Evolutionary conservation across 2,888 invertebrate species (phyloP).

Genomic region (Drosophila affinis): DNA sequence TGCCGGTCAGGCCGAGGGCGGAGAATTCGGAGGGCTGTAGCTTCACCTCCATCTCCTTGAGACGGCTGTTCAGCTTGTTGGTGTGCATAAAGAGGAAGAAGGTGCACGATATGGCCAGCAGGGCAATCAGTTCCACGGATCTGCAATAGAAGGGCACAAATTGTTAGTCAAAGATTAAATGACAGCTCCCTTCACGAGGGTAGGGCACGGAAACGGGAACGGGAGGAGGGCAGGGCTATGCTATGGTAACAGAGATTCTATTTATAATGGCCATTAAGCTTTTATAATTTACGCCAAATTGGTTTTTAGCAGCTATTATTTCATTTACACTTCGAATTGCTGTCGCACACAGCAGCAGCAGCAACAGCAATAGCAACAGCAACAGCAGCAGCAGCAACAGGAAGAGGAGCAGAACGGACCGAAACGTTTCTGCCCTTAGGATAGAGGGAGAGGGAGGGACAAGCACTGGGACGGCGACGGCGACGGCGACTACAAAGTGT

Average conservation of each 20-base stretch:
- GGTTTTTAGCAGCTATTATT: constrained; percentile 77
- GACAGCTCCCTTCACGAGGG: constrained; percentile 11
- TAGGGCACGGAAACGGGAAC: too few relatives aligned
- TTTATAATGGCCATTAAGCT: constrained; percentile 55
- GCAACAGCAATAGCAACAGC: too few relatives aligned
- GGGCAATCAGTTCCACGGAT: constrained; percentile 92
- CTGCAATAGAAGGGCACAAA: constrained; percentile 85
- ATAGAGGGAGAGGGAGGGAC: background rate
- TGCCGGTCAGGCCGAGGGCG: constrained; percentile 83
- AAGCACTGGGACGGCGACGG: background rate
- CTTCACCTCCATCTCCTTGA: constrained; percentile 91
- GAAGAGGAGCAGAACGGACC: background rate
- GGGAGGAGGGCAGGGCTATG: background rate
- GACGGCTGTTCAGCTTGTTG: constrained; percentile 90
- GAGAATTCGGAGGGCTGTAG: constrained; percentile 87
- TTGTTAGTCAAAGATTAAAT: background rate
- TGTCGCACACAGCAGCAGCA: constrained; percentile 58
- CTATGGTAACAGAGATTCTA: constrained; percentile 11
- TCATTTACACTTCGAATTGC: constrained; percentile 73
- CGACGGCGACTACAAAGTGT: constrained; percentile 64
- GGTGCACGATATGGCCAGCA: constrained; percentile 92
- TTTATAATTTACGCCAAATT: constrained; percentile 73
- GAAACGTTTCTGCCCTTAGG: constrained; percentile 4
- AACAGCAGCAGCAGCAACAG: background rate
- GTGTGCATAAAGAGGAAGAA: constrained; percentile 94